Percentiles rank a stretch among this genome's conserved stretches.
Evolutionary conservation across 2,797 vertebrate genomes (phyloP).

Genomic region (Halcyon smyrnensis): DNA sequence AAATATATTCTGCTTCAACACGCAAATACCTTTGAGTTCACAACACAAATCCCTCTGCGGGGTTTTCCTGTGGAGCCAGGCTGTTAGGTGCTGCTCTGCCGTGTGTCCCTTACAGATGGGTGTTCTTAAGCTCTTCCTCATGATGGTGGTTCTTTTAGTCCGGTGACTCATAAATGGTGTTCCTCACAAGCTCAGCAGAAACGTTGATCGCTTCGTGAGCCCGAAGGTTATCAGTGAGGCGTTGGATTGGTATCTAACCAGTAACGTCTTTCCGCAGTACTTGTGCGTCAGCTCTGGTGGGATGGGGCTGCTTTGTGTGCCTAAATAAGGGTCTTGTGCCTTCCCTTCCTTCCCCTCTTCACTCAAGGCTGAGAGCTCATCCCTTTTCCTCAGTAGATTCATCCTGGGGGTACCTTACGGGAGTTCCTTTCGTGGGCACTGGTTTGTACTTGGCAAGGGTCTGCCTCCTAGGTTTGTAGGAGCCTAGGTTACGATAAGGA

Average conservation of each 20-base stretch:
- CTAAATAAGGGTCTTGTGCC: not conserved
- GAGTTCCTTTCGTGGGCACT: not conserved
- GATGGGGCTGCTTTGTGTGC: not conserved
- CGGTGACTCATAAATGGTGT: not conserved
- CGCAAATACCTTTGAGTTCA: not conserved
- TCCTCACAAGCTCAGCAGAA: not conserved
- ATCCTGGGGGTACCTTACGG: not conserved
- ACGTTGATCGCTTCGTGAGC: not conserved
- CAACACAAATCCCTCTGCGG: not conserved
- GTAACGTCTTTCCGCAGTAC: not conserved
- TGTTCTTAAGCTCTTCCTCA: not conserved
- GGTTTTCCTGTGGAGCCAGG: not conserved
- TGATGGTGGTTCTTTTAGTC: not conserved
- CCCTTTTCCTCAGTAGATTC: not conserved
- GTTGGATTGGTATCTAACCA: not conserved
- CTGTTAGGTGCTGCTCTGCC: not conserved
- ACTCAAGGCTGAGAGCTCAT: not conserved
- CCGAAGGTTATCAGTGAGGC: slow-evolving; percentile 1
- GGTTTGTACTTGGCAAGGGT: not conserved
- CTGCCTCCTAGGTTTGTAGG: not conserved
- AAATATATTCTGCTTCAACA: not conserved
- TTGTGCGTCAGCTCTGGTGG: not conserved
- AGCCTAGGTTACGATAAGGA: not conserved
- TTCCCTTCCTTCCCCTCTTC: not conserved
- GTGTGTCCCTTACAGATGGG: not conserved